These are phyloP conservation scores for Pristionchus japonicus DNA, from an alignment of 2,888 invertebrate species.

Conservation along the genomic window DNA sequence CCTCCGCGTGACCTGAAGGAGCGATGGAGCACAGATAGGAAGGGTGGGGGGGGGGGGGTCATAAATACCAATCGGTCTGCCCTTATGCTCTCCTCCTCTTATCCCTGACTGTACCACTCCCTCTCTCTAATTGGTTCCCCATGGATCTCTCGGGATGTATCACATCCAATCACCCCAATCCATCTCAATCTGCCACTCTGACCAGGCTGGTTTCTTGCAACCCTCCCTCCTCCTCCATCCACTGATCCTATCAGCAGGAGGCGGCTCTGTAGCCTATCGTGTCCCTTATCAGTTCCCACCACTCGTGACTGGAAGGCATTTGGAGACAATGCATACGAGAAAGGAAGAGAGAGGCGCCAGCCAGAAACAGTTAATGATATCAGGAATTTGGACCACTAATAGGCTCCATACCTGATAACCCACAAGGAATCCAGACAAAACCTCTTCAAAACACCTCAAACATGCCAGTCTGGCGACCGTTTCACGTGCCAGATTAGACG, in stretches of 20 bases:
- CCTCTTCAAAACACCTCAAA: background rate
- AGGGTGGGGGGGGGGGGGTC: background rate
- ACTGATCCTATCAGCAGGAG: background rate
- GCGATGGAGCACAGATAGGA: background rate
- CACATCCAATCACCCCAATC: background rate
- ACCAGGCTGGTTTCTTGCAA: background rate
- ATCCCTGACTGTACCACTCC: background rate
- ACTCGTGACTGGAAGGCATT: slow-evolving; percentile 10
- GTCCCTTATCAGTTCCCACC: background rate
- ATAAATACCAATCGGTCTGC: background rate
- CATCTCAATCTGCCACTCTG: background rate
- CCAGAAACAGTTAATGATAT: background rate
- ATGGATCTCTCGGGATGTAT: background rate
- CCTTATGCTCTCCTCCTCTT: background rate
- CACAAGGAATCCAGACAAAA: no score
- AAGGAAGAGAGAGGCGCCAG: background rate
- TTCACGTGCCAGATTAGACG: background rate
- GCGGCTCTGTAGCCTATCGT: background rate
- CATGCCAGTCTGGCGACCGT: background rate
- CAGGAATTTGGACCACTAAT: background rate
- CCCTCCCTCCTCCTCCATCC: background rate
- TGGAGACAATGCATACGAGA: background rate
- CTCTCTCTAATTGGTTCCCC: background rate
- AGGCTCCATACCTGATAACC: background rate
- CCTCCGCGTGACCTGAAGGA: background rate